These are phyloP conservation scores for Trichopoda pennipes DNA, from an alignment of 2,888 invertebrate genomes.

Conservation along the genomic window DNA sequence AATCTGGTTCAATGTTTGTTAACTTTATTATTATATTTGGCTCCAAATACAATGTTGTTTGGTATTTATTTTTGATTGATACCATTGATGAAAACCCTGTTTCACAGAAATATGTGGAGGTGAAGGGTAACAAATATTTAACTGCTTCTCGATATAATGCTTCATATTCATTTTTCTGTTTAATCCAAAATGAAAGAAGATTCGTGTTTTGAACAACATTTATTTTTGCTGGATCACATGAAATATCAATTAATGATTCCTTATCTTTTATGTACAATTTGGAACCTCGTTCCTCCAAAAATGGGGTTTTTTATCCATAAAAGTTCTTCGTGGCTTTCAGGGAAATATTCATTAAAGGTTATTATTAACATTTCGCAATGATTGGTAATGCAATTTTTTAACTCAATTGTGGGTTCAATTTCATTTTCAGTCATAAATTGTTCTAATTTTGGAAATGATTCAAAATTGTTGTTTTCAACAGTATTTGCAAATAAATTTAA, in stretches of 20 bases:
- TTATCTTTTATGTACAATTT: not conserved
- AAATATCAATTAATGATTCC: conserved; percentile 11
- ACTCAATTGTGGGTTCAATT: no score
- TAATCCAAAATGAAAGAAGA: conserved; percentile 3
- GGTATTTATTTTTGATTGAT: no score
- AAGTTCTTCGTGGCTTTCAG: conserved; percentile 15
- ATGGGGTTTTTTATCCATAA: not conserved
- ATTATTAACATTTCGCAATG: no score
- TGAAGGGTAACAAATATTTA: conserved; percentile 20
- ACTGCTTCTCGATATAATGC: not conserved
- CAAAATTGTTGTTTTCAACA: no score
- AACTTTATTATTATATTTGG: not conserved
- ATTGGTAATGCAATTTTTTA: no score
- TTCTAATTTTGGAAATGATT: no score
- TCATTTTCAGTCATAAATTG: no score
- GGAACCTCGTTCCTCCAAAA: not conserved
- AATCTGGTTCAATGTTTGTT: not conserved
- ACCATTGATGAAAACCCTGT: conserved; percentile 9
- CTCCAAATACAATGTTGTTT: not conserved
- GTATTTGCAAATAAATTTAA: no score
- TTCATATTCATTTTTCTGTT: conserved; percentile 7
- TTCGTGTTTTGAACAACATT: conserved; percentile 9
- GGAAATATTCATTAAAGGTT: not conserved
- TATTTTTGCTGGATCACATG: conserved; percentile 1
- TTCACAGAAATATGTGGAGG: conserved; percentile 13